Evolutionary conservation across 2,888 invertebrate species (phyloP), one percentile per base, ranked within the genome.

Genomic region (Hirudinaria manillensis): DNA sequence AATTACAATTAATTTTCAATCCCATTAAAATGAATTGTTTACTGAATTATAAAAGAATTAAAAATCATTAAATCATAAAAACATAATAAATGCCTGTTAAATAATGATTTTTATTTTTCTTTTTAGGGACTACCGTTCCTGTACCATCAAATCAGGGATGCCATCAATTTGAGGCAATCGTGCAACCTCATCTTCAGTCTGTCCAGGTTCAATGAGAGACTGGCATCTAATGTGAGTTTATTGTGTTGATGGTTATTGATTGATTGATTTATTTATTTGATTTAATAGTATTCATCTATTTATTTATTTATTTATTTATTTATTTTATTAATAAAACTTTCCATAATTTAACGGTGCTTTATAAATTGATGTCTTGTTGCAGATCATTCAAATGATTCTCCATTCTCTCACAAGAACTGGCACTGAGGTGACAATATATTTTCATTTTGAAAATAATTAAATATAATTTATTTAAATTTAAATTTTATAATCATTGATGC

Each of bases 81-180:
- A n/a, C n/a, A n/a, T n/a, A n/a, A 10, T 16, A 16, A 45, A 45
- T 3, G 45, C 13, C 21, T 7, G 61, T 1, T 61, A 6, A 16
- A 7, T 13, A 7, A 56, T 29, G 13, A n/a, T 21, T 61, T 1
- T 24, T 61, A n/a, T 61, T 61, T 27, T 53, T 56, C 3, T 24
- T 56, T 71, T 24, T 85, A 92, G 91, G 93, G 93, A 21, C 94
- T 94, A 85, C 93, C 94, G 45, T 96, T 96, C 86, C 87, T 96
- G 78, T 93, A 93, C 85, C 94, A 94, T 86, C 95, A 95, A 88
- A 94, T 94, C 73, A 91, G 93, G 80, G 96, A 96, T 86, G 92
- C 92, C 81, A 91, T 95, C 78, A 95, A 95, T 87, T 88, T 94
- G 65, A 91, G 93, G 83, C 94, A 94, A 86, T 94, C 94, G 3